These are phyloP conservation scores for Pomatostomus ruficeps DNA, from an alignment of 2,113 vertebrate genomes.

Conservation along the genomic window DNA sequence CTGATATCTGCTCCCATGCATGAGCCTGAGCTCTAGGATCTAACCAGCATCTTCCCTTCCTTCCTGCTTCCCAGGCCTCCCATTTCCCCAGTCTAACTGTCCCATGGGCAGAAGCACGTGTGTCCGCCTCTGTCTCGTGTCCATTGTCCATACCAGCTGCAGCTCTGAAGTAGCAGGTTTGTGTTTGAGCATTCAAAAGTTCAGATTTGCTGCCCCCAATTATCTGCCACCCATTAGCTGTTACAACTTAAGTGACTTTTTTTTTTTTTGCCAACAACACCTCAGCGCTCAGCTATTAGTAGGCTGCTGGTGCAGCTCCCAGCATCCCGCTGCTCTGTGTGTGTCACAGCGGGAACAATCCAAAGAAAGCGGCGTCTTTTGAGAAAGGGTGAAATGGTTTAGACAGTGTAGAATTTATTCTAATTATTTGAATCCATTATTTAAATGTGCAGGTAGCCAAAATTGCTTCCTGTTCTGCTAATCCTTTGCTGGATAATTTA, in stretches of 20 bases:
- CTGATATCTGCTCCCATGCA: neutral
- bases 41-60: neutral
- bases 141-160: neutral
- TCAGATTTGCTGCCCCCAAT: neutral
- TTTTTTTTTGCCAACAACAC: neutral
- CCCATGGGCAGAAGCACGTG: fast-evolving
- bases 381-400: neutral
- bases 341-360: neutral
- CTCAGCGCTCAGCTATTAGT: neutral
- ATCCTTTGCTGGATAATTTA: conserved; percentile 24
- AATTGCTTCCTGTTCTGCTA: neutral
- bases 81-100: neutral
- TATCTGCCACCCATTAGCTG: neutral
- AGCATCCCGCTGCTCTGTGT: neutral
- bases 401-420: neutral
- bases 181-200: neutral
- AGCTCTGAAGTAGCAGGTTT: neutral
- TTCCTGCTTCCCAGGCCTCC: neutral
- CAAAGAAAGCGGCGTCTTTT: neutral
- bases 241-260: neutral
- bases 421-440: neutral
- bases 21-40: neutral
- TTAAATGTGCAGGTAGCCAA: neutral
- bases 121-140: neutral
- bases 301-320: neutral